These are phyloP conservation scores for Aplodontia rufa DNA, from an alignment of 2,113 vertebrate species.

Conservation along the genomic window DNA sequence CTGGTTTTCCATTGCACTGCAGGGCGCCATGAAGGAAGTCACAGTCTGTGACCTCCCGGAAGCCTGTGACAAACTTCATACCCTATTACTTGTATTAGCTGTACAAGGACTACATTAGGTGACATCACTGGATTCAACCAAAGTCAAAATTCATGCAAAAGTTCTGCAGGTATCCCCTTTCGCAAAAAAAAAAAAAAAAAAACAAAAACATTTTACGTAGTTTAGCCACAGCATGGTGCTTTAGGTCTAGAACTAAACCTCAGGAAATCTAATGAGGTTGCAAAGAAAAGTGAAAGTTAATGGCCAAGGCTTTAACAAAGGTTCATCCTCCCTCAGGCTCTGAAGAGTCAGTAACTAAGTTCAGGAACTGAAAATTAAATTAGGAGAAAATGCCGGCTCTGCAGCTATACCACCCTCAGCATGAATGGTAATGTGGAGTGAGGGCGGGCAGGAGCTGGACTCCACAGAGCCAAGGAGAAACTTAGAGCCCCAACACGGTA, in stretches of 20 bases:
- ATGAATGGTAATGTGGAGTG: conserved; percentile 8
- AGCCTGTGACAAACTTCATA: conserved; percentile 58
- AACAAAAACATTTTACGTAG: conserved; percentile 60
- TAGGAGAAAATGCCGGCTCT: conserved; percentile 75
- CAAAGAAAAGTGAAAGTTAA: conserved; percentile 74
- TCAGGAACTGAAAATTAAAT: conserved; percentile 79
- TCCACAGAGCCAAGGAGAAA: conserved; percentile 4
- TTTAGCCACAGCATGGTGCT: conserved; percentile 19
- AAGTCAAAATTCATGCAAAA: conserved; percentile 59
- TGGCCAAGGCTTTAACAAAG: conserved; percentile 66
- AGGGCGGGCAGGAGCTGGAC: not conserved
- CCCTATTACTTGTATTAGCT: conserved; percentile 23
- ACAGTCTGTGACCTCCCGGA: not conserved
- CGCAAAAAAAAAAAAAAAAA: too few relatives aligned
- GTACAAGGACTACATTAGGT: conserved; percentile 46
- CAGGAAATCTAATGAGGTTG: conserved; percentile 71
- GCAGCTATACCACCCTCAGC: conserved; percentile 66
- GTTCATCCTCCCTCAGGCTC: conserved; percentile 73
- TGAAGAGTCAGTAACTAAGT: conserved; percentile 75
- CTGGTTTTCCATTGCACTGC: not conserved
- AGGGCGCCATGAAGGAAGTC: not conserved
- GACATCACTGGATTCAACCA: conserved; percentile 45
- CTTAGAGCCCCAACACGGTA: not conserved
- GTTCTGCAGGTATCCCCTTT: conserved; percentile 58
- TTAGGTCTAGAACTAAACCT: conserved; percentile 55